Base-by-base conservation (phyloP, 35 echinoderm and acorn worm genomes). In the Ptychodera flava region DNA sequence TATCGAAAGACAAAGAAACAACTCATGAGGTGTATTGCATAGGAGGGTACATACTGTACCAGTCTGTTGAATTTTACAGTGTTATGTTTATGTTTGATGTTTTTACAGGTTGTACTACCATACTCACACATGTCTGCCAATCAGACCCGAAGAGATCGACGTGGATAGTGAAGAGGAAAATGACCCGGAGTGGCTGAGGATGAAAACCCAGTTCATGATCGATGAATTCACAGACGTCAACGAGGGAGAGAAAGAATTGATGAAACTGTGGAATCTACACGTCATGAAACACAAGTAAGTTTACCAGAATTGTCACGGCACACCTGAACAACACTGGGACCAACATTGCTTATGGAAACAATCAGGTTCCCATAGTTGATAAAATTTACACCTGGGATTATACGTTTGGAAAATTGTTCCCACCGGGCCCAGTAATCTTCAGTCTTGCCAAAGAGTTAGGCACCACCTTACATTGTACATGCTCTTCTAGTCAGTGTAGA, bases 261-360 rank as follows among this genome's bases (percentile, higher is more conserved):
- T 97, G 95, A 97, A 97, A 77, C 80, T 97, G 36, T 97, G 95
- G 95, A 97, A 97, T 77, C 34, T 93, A 28, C 92, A 93, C 79
- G 93, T 92, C 84, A 93, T 97, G 89, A 91, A 93, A 85, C 83
- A 97, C 76, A 97, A 97, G 95, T 97, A 92, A 97, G 95, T 97
- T 30, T 33, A 29, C 36, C 28, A 22, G 22, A 64, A 64, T 64
- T 64, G 45, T 64, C 45, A 64, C 6, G 45, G 6, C 45, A 64
- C 6, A 64, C 45, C 6, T 64, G 45, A n/a, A n/a, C n/a, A n/a
- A n/a, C n/a, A n/a, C n/a, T n/a, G n/a, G n/a, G n/a, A n/a, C n/a
- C n/a, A n/a, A n/a, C n/a, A n/a, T 64, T 6, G 6, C 22, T 64
- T 22, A 12, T 12, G 45, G 45, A 64, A 64, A 12, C 45, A 64